Evolutionary conservation across 2,113 vertebrate genomes (phyloP), one percentile per base, ranked within the genome.

Genomic region (Tylochromis polylepis): DNA sequence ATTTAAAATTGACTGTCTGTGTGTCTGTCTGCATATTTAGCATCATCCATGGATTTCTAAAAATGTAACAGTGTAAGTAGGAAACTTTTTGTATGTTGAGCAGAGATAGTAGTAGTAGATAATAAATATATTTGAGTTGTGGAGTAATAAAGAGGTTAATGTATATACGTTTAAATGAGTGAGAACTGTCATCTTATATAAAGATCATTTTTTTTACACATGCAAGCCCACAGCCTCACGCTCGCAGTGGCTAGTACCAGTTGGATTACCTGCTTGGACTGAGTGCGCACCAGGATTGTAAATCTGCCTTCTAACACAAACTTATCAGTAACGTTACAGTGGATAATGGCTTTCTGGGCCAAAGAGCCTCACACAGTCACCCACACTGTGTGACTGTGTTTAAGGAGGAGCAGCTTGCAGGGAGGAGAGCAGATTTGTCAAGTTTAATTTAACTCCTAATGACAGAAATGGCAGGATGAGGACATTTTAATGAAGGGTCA

Each of bases 261-360:
- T 53, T 22, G 3, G 56, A 91, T 91, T 88, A 91, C 60, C 60
- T 79, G 85, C 49, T 16, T 38, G 41, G 79, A 56, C 29, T 58
- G 18, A 84, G n/a, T 27, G 36, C 53, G 55, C 15, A 81, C 22
- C 16, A 31, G 36, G 43, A 46, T 53, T 55, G 53, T 87, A 84
- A 87, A 86, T 87, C 38, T 15, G 3, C 49, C 36, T 67, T 36
- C 24, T 34, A 18, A 46, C 29, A 22, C 29, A 55, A 29, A 22
- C 24, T 8, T 43, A 53, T 36, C 15, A 12, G 27, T 18, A 18
- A 81, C 80, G 77, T 77, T 5, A 62, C 46, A 79, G 15, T 75
- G 41, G 2, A 24, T 57, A 8, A 41, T 11, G 38, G 29, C 27
- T 78, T 53, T 51, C 15, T 34, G 34, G 34, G 60, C 60, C 18